phyloP scores from a whole-genome alignment of 2,888 invertebrate species.

The Prenolepis imparis region DNA sequence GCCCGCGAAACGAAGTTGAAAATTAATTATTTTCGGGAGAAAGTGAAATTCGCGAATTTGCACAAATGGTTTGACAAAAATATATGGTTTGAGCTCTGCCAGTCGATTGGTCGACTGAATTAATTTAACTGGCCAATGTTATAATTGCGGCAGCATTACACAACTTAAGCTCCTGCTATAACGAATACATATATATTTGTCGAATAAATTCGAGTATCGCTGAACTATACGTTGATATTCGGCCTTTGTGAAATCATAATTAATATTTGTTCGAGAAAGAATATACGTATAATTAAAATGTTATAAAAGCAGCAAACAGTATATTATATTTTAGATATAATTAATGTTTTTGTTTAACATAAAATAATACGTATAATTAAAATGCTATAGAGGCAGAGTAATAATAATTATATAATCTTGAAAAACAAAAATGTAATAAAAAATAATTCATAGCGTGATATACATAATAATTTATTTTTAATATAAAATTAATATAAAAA shows the following conservation, averaged over 20 bases:
- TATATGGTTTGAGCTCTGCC: not conserved
- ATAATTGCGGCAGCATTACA: not conserved
- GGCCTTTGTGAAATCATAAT: not conserved
- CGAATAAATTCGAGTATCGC: slow-evolving; percentile 3
- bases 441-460: not conserved
- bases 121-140: not conserved
- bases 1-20: slow-evolving; percentile 13
- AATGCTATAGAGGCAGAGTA: not conserved
- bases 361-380: not conserved
- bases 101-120: slow-evolving; percentile 25
- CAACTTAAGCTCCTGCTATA: slow-evolving; percentile 9
- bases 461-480: too few species aligned
- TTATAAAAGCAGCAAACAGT: not conserved
- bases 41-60: slow-evolving; percentile 22
- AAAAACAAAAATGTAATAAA: not conserved
- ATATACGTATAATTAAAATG: not conserved
- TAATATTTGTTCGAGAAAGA: not conserved
- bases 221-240: not conserved
- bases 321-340: not conserved
- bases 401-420: not conserved
- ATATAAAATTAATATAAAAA: not conserved
- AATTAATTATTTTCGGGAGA: slow-evolving; percentile 49
- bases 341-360: not conserved
- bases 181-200: not conserved
- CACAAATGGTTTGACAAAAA: slow-evolving; percentile 8